Conservation (phyloP, 2,113 vertebrate genomes). For the Coptodon bakossiorum region DNA sequence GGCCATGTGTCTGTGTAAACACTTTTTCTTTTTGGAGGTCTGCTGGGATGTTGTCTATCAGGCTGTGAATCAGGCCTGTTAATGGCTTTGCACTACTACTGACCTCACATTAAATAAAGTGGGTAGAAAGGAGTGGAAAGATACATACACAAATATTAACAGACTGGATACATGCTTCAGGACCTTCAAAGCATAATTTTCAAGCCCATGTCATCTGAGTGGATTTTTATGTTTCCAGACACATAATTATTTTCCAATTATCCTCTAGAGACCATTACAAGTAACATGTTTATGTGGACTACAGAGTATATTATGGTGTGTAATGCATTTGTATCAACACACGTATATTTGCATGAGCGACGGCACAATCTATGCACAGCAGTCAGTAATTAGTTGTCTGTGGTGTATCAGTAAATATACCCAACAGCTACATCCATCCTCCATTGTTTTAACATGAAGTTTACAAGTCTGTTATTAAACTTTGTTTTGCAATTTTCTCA, state of each 20-base stretch:
- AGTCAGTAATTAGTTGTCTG: neutral
- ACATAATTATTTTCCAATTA: slow-evolving; percentile 1
- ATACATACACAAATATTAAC: neutral
- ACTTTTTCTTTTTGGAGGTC: neutral
- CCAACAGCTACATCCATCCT: neutral
- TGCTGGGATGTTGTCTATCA: neutral
- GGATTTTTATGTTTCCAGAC: neutral
- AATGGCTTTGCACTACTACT: neutral
- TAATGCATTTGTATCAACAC: neutral
- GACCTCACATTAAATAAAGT: neutral
- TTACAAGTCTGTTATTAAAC: neutral
- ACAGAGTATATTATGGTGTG: neutral
- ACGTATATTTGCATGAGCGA: neutral
- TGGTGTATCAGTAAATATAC: neutral
- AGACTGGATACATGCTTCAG: neutral
- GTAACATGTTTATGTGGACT: neutral
- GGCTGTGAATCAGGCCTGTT: neutral
- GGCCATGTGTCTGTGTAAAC: neutral
- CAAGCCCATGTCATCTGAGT: neutral
- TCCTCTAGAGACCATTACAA: neutral
- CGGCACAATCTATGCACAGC: neutral
- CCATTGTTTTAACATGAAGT: neutral
- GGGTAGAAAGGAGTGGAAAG: neutral
- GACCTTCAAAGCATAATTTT: neutral
- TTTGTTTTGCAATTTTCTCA: neutral